Evolutionary conservation across 92 coral and sea anemone species (phyloP).

Genomic region (Phenganax subtilis): DNA sequence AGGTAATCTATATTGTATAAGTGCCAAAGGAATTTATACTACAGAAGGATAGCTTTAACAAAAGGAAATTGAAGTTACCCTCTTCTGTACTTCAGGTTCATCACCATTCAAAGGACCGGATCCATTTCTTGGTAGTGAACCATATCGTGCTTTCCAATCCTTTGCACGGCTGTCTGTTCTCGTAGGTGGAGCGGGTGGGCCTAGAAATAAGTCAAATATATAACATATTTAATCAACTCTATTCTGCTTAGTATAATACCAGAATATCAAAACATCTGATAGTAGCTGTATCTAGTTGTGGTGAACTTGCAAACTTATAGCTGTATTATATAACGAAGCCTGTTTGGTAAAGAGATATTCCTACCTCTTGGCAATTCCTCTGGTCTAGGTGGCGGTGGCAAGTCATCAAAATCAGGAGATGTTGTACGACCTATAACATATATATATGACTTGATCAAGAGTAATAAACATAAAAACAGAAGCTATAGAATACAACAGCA

Average conservation of each 20-base stretch:
- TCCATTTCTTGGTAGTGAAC: constrained; percentile 24
- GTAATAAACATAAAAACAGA: background rate
- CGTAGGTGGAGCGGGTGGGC: constrained; percentile 73
- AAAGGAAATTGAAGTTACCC: background rate
- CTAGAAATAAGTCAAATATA: background rate
- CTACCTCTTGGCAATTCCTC: constrained; percentile 32
- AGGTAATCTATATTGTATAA: background rate
- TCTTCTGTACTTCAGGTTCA: constrained; percentile 8
- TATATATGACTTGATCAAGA: background rate
- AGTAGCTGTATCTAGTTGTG: background rate
- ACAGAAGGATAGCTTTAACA: background rate
- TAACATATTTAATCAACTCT: background rate
- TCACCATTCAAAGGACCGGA: constrained; percentile 20
- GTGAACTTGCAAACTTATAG: background rate
- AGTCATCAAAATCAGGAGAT: constrained; percentile 31
- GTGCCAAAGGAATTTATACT: background rate
- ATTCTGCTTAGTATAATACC: too few species aligned
- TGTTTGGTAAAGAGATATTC: too few species aligned
- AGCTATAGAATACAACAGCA: too few species aligned
- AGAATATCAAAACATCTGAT: background rate
- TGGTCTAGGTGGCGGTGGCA: constrained; percentile 37
- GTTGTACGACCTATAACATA: background rate
- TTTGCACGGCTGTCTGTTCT: constrained; percentile 73
- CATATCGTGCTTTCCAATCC: constrained; percentile 57
- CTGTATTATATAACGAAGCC: too few species aligned